Evolutionary conservation across 2,113 vertebrate species (phyloP).

Genomic region (Ageneiosus marmoratus): DNA sequence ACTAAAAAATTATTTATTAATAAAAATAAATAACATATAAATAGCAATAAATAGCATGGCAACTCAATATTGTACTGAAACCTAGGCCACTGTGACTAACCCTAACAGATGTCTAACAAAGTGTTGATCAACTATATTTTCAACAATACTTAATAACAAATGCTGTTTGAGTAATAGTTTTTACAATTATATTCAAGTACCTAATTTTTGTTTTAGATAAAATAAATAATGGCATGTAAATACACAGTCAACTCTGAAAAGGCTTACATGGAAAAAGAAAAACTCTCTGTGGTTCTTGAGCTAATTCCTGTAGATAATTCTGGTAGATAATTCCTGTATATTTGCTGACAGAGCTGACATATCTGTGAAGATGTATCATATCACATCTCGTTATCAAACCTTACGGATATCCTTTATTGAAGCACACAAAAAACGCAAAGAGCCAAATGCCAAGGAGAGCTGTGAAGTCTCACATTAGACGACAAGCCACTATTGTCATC

Average conservation of each 20-base stretch:
- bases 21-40: too few relatives aligned
- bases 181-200: background rate
- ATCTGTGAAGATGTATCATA: constrained; percentile 24
- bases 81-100: too few relatives aligned
- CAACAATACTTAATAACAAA: constrained; percentile 6
- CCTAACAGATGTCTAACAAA: background rate
- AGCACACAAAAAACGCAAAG: constrained; percentile 4
- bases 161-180: background rate
- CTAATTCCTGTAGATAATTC: background rate
- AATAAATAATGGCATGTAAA: background rate
- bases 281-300: background rate
- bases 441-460: constrained; percentile 1
- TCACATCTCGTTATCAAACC: constrained; percentile 9
- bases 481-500: background rate
- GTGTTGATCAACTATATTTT: constrained; percentile 34
- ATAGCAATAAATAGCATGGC: too few relatives aligned
- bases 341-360: constrained; percentile 35
- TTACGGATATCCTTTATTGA: constrained; percentile 1
- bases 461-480: background rate
- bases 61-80: too few relatives aligned
- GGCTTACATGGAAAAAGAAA: background rate
- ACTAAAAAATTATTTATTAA: background rate
- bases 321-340: too few relatives aligned
- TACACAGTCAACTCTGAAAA: background rate
- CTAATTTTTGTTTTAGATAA: background rate